Percentiles rank a stretch among this genome's conserved stretches.
Evolutionary conservation across 2,113 vertebrate genomes (phyloP).

Genomic region (Forbesichthys papilliferus): DNA sequence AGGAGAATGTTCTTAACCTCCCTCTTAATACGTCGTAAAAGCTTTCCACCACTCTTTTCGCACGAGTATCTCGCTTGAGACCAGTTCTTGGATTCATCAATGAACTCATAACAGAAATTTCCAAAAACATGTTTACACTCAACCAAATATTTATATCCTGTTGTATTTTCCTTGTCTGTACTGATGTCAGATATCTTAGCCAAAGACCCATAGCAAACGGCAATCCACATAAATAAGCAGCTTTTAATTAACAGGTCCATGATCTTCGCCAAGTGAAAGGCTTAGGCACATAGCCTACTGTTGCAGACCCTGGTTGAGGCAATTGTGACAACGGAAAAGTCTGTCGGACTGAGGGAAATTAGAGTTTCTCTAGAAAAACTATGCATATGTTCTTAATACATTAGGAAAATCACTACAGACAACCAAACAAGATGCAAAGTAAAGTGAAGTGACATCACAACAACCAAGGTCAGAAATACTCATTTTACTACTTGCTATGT

Average conservation of each 20-base stretch:
- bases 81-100: conserved; percentile 53
- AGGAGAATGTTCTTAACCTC: conserved; percentile 43
- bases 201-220: conserved; percentile 34
- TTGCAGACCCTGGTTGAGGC: conserved; percentile 21
- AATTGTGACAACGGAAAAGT: conserved; percentile 35
- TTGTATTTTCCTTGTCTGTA: neutral
- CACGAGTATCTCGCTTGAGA: conserved; percentile 61
- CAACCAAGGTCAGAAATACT: conserved; percentile 26
- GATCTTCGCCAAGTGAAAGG: conserved; percentile 23
- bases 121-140: conserved; percentile 36
- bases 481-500: neutral
- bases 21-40: conserved; percentile 51
- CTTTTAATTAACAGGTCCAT: conserved; percentile 48
- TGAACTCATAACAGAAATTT: conserved; percentile 64
- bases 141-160: neutral
- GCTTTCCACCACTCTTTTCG: conserved; percentile 55
- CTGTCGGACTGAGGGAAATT: conserved; percentile 65
- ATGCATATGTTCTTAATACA: conserved; percentile 65
- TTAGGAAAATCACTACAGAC: conserved; percentile 76
- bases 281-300: conserved; percentile 25
- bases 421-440: conserved; percentile 80
- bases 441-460: conserved; percentile 37
- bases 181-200: conserved; percentile 10
- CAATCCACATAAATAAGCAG: conserved; percentile 60
- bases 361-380: conserved; percentile 62